Conservation (phyloP, 1,140 invertebrate species). For the Papilio glaucus region DNA sequence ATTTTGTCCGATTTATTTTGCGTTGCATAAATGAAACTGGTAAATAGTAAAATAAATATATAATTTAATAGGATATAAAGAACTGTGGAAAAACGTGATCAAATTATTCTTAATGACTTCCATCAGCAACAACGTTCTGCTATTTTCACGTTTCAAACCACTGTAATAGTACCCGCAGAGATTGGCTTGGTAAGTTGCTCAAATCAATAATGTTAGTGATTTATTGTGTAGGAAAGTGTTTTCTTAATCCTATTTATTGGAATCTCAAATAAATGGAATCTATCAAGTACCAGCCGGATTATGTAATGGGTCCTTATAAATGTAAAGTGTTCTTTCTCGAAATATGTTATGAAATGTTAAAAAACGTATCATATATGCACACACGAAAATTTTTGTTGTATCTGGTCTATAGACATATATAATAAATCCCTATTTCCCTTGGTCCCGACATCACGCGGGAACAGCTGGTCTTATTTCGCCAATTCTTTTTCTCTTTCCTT, state of each 20-base stretch:
- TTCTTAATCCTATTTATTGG: neutral
- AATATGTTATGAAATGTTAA: too few relatives aligned
- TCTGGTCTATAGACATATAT: too few relatives aligned
- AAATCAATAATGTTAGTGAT: neutral
- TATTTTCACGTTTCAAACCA: neutral
- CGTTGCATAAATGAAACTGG: neutral
- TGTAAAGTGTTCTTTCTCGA: too few relatives aligned
- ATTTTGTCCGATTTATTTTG: neutral
- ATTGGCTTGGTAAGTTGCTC: neutral
- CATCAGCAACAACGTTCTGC: neutral
- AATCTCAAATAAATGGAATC: neutral
- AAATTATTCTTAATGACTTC: constrained; percentile 15
- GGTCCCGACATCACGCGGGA: too few relatives aligned
- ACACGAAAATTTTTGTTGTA: too few relatives aligned
- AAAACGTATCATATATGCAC: too few relatives aligned
- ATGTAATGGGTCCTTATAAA: too few relatives aligned
- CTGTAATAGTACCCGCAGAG: neutral
- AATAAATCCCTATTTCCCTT: too few relatives aligned
- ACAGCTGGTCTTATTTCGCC: too few relatives aligned
- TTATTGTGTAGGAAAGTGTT: neutral
- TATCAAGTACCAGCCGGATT: too few relatives aligned
- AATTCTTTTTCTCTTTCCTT: too few relatives aligned
- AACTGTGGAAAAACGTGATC: neutral
- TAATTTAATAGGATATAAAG: neutral
- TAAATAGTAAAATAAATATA: neutral